Base-by-base conservation (phyloP, 2,113 vertebrate species). In the Ceyx cyanopectus region DNA sequence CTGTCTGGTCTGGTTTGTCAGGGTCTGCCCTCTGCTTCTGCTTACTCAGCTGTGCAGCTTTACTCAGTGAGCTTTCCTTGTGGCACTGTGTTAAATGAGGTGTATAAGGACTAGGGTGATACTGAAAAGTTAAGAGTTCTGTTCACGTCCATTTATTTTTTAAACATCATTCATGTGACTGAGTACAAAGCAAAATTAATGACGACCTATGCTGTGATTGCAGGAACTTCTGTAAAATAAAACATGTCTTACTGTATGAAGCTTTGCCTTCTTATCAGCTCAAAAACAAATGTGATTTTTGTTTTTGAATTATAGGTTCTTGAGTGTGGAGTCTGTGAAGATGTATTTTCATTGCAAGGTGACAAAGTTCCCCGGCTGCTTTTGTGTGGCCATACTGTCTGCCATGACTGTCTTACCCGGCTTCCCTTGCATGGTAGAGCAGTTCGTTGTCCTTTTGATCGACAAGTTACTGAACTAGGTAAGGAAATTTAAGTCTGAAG, bases 291-390 rank as follows among this genome's bases (percentile, higher is more conserved):
- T 57, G 7, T 20, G 3, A 26, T 77, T 14, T 74, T 12, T 50
- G 10, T 68, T 83, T 77, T 67, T 48, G 67, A 78, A 92, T 92
- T 75, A 6, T 75, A 99, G 99, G 99, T 99, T 96, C 97, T 99
- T 74, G 99, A 99, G 94, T 99, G 99, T 82, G 99, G 99, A 12
- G 99, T 99, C 51, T 99, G 99, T 95, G 99, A 99, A 98, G 99
- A 99, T 89, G 99, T 99, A 21, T 99, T 99, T 97, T 99, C 99
- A 63, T 97, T 99, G 56, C 99, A 99, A 96, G 99, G 99, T 45
- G 99, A 99, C 92, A 99, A 99, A 96, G 99, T 99, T 76, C 99
- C 99, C 14, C 98, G 99, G 5, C 98, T 99, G 40, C 96, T 99
- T 93, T 98, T 99, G 43, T 99, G 99, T 72, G 99, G 99, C 43